Base-by-base conservation (phyloP, 2,113 vertebrate genomes). In the Myodes glareolus region DNA sequence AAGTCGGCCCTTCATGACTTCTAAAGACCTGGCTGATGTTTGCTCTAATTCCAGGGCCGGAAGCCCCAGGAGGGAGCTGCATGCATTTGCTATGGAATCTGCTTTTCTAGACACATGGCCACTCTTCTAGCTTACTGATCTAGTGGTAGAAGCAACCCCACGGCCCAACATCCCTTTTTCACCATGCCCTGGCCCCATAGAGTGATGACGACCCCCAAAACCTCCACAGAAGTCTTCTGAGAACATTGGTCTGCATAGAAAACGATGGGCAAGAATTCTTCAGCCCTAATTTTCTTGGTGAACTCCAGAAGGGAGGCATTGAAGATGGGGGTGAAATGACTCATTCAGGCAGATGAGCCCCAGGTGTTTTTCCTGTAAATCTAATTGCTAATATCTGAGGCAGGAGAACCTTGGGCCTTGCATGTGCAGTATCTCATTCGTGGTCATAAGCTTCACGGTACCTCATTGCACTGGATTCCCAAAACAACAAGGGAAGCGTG, bases 311-410 rank as follows among this genome's bases (percentile, higher is more conserved):
- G 55, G 70, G 92, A 75, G 70, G 25, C 8, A 80, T 31, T 55
- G 91, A 67, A 58, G 45, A 52, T 63, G 45, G 52, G 65, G 47
- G 45, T 23, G 17, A 55, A 61, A 36, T 7, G 55, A n/a, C 89
- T n/a, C 25, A 7, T 2, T 4, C 0, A 4, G 81, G 55, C 91
- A 93, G 72, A 73, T 0, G 19, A 90, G 70, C 27, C 19, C 77
- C 81, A 90, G 92, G 63, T 96, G 47, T 55, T 91, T 77, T 91
- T 87, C 86, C 63, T 92, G 17, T 78, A 80, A 93, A n/a, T 61
- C 63, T 63, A 73, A 94, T 14, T 84, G 70, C 84, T 90, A 84
- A 45, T 31, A 86, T 76, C 25, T 33, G 70, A 91, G 88, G 70
- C 67, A 84, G 42, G 7, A 93, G 87, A 33, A 94, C 33, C 19